A percentile compares a stretch with the other conserved stretches of the same genome.
These are phyloP conservation scores for Caenorhabditis afra DNA, from an alignment of 2,888 invertebrate species.

Conservation along the genomic window DNA sequence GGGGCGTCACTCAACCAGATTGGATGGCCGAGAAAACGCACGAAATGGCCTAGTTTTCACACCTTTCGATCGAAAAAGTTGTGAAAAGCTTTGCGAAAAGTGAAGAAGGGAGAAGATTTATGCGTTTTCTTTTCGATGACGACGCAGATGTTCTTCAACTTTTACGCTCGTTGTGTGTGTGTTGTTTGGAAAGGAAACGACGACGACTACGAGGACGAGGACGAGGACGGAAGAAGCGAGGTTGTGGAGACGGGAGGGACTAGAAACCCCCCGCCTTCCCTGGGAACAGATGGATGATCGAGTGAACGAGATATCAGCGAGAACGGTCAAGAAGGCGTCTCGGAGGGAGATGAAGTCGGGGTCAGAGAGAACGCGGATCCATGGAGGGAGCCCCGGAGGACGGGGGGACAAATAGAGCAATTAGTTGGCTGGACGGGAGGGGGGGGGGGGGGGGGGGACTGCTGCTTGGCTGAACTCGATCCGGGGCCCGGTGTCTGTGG, in stretches of 20 bases:
- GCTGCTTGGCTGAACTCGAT: constrained; percentile 51
- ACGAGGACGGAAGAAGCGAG: no score
- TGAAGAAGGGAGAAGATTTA: no score
- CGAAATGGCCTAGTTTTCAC: not conserved
- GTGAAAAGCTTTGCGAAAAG: not conserved
- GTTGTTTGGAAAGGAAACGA: no score
- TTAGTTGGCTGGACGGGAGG: constrained; percentile 34
- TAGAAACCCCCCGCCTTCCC: no score
- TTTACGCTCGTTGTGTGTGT: no score
- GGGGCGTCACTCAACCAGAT: constrained; percentile 15
- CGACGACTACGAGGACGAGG: no score
- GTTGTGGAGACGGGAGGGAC: no score
- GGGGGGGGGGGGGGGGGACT: constrained; percentile 13
- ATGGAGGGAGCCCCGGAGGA: constrained; percentile 16
- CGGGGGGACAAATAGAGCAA: constrained; percentile 50
- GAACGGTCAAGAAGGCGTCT: not conserved
- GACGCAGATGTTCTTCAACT: no score
- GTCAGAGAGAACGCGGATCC: constrained; percentile 19
- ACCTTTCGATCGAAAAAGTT: not conserved
- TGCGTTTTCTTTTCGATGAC: no score
- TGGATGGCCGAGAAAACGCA: not conserved
- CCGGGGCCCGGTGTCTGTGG: constrained; percentile 21
- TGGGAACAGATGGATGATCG: no score
- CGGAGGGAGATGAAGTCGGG: constrained; percentile 3
- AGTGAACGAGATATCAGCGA: no score